Evolutionary conservation across 2,113 vertebrate genomes (phyloP), one percentile per base, ranked within the genome.

Genomic region (Atlantisia rogersi): DNA sequence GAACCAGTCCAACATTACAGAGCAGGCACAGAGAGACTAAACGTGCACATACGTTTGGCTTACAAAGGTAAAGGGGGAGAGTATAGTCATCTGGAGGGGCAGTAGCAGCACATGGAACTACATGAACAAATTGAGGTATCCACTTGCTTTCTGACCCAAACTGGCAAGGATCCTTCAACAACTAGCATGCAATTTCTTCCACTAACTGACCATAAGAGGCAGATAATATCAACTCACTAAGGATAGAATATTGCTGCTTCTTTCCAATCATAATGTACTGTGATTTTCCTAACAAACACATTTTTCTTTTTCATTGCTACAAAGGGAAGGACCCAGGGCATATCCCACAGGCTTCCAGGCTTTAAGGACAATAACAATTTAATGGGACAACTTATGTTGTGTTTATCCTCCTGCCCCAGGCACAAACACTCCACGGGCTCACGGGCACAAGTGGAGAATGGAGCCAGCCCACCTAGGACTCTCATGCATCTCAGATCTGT

Each of bases 351-450:
- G 70, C 48, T 88, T 63, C 3, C 12, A 86, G 24, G 40, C 44
- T 90, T 90, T 88, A 71, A 92, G 71, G 82, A 83, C 31, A 96
- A 60, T 56, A 95, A 81, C 29, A 62, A 58, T 75, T 86, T 95
- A 94, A 96, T 79, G 88, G 95, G 73, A 40, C 14, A 55, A 71
- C 63, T 87, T 74, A 55, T 53, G 58, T 15, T 28, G 21, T 52
- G 48, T 90, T 96, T 95, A 76, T 94, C 63, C 55, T 87, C 35
- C 52, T 24, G 5, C 79, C 3, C 0, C 74, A 92, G 94, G 69
- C 86, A 55, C 82, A 80, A 82, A 80, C 46, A 56, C 82, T 44
- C 55, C 5, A 7, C 0, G 2, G 48, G 69, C 76, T 60, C 6
- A 4, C 0, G 2, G 56, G 73, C 76, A 42, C 1, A 3, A 50